phyloP scores from a whole-genome alignment of 2,888 invertebrate genomes.

The Gastracanthus pulcherrimus region DNA sequence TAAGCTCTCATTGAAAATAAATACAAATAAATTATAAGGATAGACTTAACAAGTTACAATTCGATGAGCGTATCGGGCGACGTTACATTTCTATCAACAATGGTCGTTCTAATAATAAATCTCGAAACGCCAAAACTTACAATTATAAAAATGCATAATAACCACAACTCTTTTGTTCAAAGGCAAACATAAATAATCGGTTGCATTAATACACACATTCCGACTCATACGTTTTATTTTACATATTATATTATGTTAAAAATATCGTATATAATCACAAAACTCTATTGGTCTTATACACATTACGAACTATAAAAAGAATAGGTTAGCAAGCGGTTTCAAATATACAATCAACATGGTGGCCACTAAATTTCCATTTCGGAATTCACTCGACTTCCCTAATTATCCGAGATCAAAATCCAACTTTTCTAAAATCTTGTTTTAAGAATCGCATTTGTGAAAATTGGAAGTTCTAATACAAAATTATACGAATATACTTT shows the following conservation, averaged over 20 bases:
- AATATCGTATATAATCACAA: conserved; percentile 40
- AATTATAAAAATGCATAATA: conserved; percentile 49
- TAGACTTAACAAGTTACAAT: conserved; percentile 41
- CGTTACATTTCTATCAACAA: conserved; percentile 35
- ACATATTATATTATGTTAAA: neutral
- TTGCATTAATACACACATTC: conserved; percentile 2
- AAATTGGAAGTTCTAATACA: neutral
- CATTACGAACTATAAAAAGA: neutral
- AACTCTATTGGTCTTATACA: conserved; percentile 18
- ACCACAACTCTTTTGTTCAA: conserved; percentile 43
- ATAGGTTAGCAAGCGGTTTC: conserved; percentile 1
- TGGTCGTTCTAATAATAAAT: conserved; percentile 1
- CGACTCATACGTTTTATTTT: neutral
- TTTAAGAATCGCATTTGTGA: neutral
- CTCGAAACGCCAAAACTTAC: conserved; percentile 38
- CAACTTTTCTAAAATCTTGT: neutral
- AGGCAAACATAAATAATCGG: conserved; percentile 39
- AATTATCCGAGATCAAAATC: conserved; percentile 25
- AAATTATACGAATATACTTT: neutral
- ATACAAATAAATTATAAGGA: conserved; percentile 60
- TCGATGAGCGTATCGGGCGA: conserved; percentile 8
- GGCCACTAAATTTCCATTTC: neutral
- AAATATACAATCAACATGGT: conserved; percentile 33
- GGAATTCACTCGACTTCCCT: neutral
- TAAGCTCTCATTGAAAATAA: conserved; percentile 61